phyloP scores from a whole-genome alignment of 2,888 invertebrate genomes.

The Geotrupes spiniger region DNA sequence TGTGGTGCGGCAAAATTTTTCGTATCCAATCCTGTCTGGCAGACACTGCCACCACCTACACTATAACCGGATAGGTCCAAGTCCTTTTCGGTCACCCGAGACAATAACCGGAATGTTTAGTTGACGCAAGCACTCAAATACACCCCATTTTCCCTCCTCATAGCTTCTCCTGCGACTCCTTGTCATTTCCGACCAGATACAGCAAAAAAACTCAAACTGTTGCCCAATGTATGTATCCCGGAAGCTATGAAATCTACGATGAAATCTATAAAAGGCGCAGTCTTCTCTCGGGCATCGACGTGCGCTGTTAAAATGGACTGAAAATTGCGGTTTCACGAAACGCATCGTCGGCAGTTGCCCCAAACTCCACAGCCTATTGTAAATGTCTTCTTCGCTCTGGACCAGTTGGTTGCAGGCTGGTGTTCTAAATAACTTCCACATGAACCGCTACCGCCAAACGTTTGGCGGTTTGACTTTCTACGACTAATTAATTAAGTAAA shows the following conservation, averaged over 20 bases:
- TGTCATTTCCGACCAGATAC: conserved; percentile 68
- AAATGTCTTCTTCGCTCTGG: conserved; percentile 75
- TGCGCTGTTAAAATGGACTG: conserved; percentile 70
- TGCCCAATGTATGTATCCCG: conserved; percentile 84
- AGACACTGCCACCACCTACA: conserved; percentile 72
- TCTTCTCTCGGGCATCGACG: conserved; percentile 76
- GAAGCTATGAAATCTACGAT: conserved; percentile 85
- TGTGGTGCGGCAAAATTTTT: conserved; percentile 70
- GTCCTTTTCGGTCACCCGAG: conserved; percentile 72
- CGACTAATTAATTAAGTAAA: too few species aligned
- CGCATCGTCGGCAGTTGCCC: conserved; percentile 64
- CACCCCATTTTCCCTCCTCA: conserved; percentile 38
- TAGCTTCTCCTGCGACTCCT: conserved; percentile 64
- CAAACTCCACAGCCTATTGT: conserved; percentile 72
- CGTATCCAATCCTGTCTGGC: conserved; percentile 80
- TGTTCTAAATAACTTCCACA: conserved; percentile 79
- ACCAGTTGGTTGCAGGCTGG: conserved; percentile 68
- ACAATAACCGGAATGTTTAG: conserved; percentile 71
- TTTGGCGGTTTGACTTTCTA: conserved; percentile 55
- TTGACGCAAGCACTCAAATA: conserved; percentile 65
- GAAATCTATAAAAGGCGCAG: too few species aligned
- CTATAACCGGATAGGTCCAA: conserved; percentile 65
- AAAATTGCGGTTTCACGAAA: conserved; percentile 64
- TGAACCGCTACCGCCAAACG: conserved; percentile 72
- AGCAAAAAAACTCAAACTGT: conserved; percentile 77